Percentiles rank a stretch among this genome's conserved stretches.
Evolutionary conservation across 2,113 vertebrate species (phyloP).

Genomic region (Lanius ludovicianus): DNA sequence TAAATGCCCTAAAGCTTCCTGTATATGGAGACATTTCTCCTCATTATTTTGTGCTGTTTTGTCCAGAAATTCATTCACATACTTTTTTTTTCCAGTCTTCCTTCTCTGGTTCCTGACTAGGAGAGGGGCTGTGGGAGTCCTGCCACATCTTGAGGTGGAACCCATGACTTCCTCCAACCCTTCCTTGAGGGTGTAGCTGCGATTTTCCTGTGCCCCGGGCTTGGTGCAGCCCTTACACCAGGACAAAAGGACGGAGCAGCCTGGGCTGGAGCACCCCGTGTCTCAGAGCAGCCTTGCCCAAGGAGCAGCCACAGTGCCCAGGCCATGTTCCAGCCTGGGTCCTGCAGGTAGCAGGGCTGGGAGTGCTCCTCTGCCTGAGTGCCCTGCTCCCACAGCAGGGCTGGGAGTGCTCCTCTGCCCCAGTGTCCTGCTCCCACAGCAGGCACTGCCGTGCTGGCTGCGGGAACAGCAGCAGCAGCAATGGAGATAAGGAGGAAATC

Average conservation of each 20-base stretch:
- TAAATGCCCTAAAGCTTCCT: neutral
- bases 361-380: neutral
- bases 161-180: neutral
- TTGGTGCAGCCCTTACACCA: neutral
- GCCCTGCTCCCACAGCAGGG: rapidly evolving
- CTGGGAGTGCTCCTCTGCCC: neutral
- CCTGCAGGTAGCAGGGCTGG: rapidly evolving
- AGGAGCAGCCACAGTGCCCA: rapidly evolving
- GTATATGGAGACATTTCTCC: neutral
- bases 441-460: rapidly evolving
- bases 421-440: neutral
- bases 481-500: neutral
- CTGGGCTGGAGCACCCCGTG: neutral
- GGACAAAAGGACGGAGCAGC: neutral
- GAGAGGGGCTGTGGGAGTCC: neutral
- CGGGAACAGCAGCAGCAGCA: neutral
- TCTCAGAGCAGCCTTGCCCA: neutral
- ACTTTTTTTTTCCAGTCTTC: neutral
- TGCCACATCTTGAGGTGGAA: neutral
- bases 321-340: neutral
- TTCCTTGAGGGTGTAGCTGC: neutral
- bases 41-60: conserved; percentile 10
- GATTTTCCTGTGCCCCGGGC: neutral
- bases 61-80: neutral
- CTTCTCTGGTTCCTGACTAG: neutral